Conservation (phyloP, 64 coral and sea anemone species). For the Acropora tenuis region DNA sequence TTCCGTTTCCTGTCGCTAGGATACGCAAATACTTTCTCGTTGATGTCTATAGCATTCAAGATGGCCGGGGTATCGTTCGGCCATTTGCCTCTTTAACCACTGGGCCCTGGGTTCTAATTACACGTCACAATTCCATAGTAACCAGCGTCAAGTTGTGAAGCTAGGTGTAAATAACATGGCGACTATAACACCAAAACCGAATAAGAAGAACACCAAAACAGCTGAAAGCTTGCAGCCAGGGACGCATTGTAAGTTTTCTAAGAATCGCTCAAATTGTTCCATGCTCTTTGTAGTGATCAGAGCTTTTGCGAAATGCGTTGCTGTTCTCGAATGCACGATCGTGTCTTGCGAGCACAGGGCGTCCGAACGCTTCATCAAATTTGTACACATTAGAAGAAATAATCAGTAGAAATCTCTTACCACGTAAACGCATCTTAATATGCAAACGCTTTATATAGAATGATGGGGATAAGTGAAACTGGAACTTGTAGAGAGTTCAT, state of each 20-base stretch:
- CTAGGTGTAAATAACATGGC: slow-evolving; percentile 37
- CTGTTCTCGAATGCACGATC: too few relatives aligned
- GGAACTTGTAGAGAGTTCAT: too few relatives aligned
- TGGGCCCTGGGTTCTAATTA: background rate
- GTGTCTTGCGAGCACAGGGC: background rate
- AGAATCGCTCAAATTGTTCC: background rate
- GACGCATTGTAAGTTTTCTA: slow-evolving; percentile 89
- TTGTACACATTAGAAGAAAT: background rate
- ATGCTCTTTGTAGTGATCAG: background rate
- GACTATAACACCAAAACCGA: too few relatives aligned
- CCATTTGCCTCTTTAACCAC: too few relatives aligned
- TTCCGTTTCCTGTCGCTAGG: too few relatives aligned
- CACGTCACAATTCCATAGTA: slow-evolving; percentile 29
- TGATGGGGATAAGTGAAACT: too few relatives aligned
- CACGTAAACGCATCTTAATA: too few relatives aligned
- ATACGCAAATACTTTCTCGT: too few relatives aligned
- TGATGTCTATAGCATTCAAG: too few relatives aligned
- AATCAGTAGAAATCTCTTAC: background rate
- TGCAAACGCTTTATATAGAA: too few relatives aligned
- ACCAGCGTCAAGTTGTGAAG: slow-evolving; percentile 34
- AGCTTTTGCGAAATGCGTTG: too few relatives aligned
- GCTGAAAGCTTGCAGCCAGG: slow-evolving; percentile 81
- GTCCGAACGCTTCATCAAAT: background rate
- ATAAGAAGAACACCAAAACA: slow-evolving; percentile 43
- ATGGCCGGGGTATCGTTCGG: too few relatives aligned